These are phyloP conservation scores for Cheilosia soror DNA, from an alignment of 2,888 invertebrate species.

Conservation along the genomic window DNA sequence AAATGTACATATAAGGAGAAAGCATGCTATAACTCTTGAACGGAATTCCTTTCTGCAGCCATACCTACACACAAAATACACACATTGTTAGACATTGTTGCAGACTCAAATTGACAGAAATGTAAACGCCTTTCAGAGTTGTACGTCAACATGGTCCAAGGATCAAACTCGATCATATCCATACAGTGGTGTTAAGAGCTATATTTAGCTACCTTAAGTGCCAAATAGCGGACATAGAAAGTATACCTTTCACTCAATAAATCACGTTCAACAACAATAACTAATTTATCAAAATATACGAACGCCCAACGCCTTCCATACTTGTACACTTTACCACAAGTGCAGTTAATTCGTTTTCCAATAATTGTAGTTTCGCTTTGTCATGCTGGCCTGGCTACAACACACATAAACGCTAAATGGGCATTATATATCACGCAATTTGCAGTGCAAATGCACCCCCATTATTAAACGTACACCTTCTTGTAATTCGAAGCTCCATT, in stretches of 20 bases:
- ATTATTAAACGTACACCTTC: constrained; percentile 58
- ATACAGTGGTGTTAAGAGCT: too few relatives aligned
- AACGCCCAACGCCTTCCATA: not conserved
- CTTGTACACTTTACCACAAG: constrained; percentile 27
- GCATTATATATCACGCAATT: constrained; percentile 70
- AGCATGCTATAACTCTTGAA: not conserved
- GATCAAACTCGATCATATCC: too few relatives aligned
- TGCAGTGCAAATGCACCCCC: constrained; percentile 60
- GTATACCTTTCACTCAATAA: constrained; percentile 28
- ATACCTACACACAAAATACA: not conserved
- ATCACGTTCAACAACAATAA: constrained; percentile 43
- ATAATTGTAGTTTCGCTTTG: constrained; percentile 40
- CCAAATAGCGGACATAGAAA: too few relatives aligned
- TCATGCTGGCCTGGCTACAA: constrained; percentile 21
- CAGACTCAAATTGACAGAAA: not conserved
- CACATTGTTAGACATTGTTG: not conserved
- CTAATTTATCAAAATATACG: constrained; percentile 32
- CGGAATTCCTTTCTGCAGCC: not conserved
- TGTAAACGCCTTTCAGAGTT: too few relatives aligned
- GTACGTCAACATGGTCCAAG: too few relatives aligned
- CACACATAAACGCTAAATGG: constrained; percentile 55
- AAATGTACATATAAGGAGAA: not conserved
- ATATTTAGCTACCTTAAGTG: too few relatives aligned
- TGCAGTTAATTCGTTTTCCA: constrained; percentile 55
- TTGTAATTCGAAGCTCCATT: constrained; percentile 62